Evolutionary conservation across 2,888 invertebrate genomes (phyloP), one percentile per base, ranked within the genome.

Genomic region (Leptopterna dolabrata): DNA sequence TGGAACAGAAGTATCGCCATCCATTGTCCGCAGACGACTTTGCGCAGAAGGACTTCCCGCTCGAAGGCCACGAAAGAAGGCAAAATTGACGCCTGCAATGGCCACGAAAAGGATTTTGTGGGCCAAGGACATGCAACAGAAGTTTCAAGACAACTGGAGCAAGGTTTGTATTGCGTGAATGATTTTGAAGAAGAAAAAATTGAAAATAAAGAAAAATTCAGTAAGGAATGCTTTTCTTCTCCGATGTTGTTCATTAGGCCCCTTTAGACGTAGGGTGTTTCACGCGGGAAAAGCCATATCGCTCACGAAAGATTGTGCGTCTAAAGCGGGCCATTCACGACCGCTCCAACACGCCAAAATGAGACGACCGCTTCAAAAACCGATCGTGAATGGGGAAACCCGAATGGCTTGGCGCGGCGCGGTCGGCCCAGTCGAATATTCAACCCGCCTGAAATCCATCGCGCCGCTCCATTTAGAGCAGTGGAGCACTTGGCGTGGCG

Each of bases 11-110:
- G 30, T 87, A 55, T 80, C 80, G 51, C n/a, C 87, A 30, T 78
- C 78, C 73, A 82, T 29, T 29, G 82, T 87, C 16, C 43, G 73
- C 29, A 41, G 87, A 82, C 51, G 45, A 29, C 70, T 87, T 29
- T 70, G 80, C 45, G 41, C 70, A 16, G 71, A 81, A 82, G 87
- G 87, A 19, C 81, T 87, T 47, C 70, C 55, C 19, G 87, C 87
- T 24, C 29, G 81, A 41, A 47, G 87, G 45, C 80, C 87, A 30
- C 55, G 80, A 29, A 87, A 87, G 81, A 87, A 87, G 30, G 76
- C 55, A n/a, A 87, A 87, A 30, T 71, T 87, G 29, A 87, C 87
- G 11, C 87, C 87, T n/a, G 16, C 87, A 30, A 87, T 87, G 87
- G 87, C 82, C 45, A 87, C 63, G 29, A 87, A 87, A 70, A 19